Evolutionary conservation across 2,888 invertebrate species (phyloP).

Genomic region (Ametastegia equiseti): DNA sequence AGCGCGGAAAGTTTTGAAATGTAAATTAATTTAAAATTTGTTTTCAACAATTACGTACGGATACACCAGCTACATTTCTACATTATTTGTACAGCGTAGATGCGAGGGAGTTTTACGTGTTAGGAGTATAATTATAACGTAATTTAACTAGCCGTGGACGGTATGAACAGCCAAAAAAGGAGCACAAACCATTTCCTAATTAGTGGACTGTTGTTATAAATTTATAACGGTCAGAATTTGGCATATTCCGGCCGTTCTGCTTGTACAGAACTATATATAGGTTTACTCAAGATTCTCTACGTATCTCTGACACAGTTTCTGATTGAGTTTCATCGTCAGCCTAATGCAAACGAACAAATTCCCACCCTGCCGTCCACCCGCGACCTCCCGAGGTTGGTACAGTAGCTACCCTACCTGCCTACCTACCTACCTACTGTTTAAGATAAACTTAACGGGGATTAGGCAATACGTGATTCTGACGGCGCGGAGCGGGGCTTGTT

Average conservation of each 20-base stretch:
- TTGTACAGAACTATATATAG: not conserved
- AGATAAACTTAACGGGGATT: slow-evolving; percentile 63
- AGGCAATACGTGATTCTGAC: slow-evolving; percentile 61
- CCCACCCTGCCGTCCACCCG: too few species aligned
- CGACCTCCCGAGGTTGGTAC: slow-evolving; percentile 30
- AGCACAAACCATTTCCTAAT: not conserved
- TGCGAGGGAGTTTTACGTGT: not conserved
- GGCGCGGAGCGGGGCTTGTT: slow-evolving; percentile 56
- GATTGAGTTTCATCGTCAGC: slow-evolving; percentile 39
- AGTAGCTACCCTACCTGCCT: too few species aligned
- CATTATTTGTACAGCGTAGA: not conserved
- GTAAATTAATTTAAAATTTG: slow-evolving; percentile 29
- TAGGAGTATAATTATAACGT: slow-evolving; percentile 10
- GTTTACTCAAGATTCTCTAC: not conserved
- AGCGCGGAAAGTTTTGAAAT: not conserved
- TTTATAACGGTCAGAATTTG: not conserved
- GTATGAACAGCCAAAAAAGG: not conserved
- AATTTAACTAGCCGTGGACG: too few species aligned
- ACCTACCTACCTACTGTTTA: too few species aligned
- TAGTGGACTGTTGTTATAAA: not conserved
- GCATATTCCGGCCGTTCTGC: too few species aligned
- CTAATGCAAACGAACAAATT: slow-evolving; percentile 48
- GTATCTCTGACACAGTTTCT: slow-evolving; percentile 14
- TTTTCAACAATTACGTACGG: not conserved
- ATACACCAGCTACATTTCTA: not conserved